Base-by-base conservation (phyloP, 2,888 invertebrate species). In the Mesorhabditis sp. region DNA sequence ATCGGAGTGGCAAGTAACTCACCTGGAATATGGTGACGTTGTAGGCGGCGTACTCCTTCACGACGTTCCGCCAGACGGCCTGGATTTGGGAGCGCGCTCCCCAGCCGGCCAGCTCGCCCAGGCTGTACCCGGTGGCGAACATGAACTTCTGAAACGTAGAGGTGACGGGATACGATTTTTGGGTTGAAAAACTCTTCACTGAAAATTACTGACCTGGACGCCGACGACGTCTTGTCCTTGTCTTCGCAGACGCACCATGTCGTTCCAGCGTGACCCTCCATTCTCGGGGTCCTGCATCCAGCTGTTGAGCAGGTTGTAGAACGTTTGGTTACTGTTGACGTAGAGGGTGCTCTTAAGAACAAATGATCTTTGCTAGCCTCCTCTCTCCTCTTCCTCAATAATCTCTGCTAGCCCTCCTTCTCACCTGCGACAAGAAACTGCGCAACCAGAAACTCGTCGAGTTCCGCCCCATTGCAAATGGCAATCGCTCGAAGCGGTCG, bases 1-100 rank as follows among this genome's bases (percentile, higher is more conserved):
- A 7, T 1, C 15, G 13, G 7, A 50, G 10, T 65, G n/a, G 10
- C 45, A 65, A 62, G 15, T 66, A 61, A 67, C 45, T 4, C 45
- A 80, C 80, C 76, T 82, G 79, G 73, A 79, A 82, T 10, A 82
- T 76, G 2, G 79, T 76, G 6, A 81, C 80, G 67, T 82, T 80
- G 69, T 74, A 79, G 41, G 72, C 71, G 2, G 67, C 45, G 72
- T 75, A 78, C 64, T 78, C 74, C 43, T 71, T 64, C 6, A 78
- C 80, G 62, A 78, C 72, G 1, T 62, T 70, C 58, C 81, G 71
- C 81, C 81, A 81, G 44, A 75, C 74, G 43, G 75, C 72, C 67
- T 81, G 81, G 7, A 81, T 70, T 64, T 71, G 74, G 7, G 66
- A 65, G n/a, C 43, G 28, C 4, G 13, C 1, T 45, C 73, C 61